phyloP scores from a whole-genome alignment of 2,888 invertebrate genomes.

The Clusia tigrina region DNA sequence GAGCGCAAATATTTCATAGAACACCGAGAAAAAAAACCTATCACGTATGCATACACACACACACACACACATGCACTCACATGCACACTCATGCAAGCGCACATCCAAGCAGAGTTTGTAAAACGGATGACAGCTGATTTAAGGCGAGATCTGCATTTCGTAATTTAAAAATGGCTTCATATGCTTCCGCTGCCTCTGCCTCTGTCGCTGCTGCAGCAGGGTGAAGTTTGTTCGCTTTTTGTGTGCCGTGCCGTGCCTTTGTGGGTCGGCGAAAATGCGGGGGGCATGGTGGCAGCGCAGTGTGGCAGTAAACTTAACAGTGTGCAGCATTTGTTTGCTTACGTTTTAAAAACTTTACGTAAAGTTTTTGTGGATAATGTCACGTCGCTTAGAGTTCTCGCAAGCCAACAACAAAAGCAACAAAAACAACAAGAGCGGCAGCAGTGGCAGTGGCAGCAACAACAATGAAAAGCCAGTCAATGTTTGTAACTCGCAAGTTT shows the following conservation, averaged over 20 bases:
- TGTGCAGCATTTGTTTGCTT: not conserved
- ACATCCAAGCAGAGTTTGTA: too few species aligned
- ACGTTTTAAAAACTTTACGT: constrained; percentile 13
- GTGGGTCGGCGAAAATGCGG: not conserved
- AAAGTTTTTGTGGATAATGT: constrained; percentile 27
- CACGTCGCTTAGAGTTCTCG: constrained; percentile 17
- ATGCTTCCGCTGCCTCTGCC: too few species aligned
- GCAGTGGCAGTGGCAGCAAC: not conserved
- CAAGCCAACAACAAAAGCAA: not conserved
- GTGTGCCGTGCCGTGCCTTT: not conserved
- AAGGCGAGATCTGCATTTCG: too few species aligned
- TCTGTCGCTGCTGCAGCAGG: too few species aligned
- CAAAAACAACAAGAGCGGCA: not conserved
- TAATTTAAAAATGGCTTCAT: too few species aligned
- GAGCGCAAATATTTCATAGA: not conserved
- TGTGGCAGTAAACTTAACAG: not conserved
- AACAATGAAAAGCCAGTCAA: not conserved
- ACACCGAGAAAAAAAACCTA: not conserved
- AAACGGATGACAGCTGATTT: not conserved
- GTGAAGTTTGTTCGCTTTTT: too few species aligned
- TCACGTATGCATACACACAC: not conserved
- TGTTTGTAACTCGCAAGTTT: not conserved
- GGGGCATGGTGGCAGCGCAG: not conserved
- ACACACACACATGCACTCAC: not conserved
- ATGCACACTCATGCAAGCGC: not conserved